Conservation (phyloP, 2,888 invertebrate genomes). For the Eubasilissa splendida region DNA sequence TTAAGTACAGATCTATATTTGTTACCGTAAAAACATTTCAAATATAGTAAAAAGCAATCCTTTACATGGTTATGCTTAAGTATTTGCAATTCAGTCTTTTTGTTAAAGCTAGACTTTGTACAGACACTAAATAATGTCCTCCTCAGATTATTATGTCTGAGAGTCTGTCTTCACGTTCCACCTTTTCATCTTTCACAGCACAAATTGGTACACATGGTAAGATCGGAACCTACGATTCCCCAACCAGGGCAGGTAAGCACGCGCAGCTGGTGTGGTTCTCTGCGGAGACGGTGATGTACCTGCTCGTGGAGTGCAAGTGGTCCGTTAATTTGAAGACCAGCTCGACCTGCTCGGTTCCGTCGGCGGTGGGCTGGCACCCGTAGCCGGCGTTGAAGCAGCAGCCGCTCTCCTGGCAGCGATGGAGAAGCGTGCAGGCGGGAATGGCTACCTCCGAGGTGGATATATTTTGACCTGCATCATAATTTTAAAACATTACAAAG, state of each 20-base stretch:
- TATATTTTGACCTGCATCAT: background rate
- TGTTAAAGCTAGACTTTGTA: no score
- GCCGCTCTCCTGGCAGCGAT: slow-evolving; percentile 36
- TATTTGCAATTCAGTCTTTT: no score
- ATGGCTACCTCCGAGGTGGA: background rate
- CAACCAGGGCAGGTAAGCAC: slow-evolving; percentile 56
- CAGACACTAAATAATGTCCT: no score
- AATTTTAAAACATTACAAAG: background rate
- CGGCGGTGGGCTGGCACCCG: background rate
- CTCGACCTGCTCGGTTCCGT: background rate
- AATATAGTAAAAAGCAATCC: no score
- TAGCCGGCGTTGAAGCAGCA: slow-evolving; percentile 3
- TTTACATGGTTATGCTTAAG: no score
- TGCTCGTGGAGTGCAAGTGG: background rate
- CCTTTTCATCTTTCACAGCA: no score
- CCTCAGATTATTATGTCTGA: no score
- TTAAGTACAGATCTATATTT: no score
- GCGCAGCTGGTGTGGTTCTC: slow-evolving; percentile 62
- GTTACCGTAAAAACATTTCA: no score
- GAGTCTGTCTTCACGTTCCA: no score
- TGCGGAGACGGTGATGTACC: slow-evolving; percentile 60
- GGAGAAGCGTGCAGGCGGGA: slow-evolving; percentile 26
- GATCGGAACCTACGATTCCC: no score
- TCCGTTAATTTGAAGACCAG: background rate
- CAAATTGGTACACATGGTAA: no score